Evolutionary conservation across 1,140 invertebrate species (phyloP).

Genomic region (Nephila pilipes): DNA sequence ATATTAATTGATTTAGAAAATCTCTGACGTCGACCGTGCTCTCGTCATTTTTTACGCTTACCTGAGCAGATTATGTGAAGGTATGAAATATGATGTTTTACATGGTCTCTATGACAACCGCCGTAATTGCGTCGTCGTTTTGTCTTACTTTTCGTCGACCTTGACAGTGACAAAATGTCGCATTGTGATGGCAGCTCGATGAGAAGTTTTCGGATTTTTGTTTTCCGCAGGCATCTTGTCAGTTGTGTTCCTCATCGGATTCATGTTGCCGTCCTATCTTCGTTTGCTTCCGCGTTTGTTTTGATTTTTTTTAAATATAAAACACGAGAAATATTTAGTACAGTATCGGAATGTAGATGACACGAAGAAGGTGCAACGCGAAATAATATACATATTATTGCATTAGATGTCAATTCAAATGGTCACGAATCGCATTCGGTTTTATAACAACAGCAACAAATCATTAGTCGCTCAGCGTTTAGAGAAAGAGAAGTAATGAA

Average conservation of each 20-base stretch:
- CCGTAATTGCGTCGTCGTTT: not conserved
- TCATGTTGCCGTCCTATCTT: not conserved
- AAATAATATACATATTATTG: no score
- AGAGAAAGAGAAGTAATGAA: no score
- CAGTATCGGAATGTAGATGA: no score
- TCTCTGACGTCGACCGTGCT: not conserved
- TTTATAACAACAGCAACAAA: no score
- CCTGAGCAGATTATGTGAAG: not conserved
- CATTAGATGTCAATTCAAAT: no score
- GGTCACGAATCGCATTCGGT: no score
- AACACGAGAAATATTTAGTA: no score
- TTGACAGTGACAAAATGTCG: not conserved
- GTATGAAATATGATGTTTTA: not conserved
- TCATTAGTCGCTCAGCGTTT: no score
- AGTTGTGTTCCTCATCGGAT: not conserved
- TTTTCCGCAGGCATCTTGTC: not conserved
- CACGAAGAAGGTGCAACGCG: no score
- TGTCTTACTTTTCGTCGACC: not conserved
- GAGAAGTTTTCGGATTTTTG: not conserved
- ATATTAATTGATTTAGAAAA: no score
- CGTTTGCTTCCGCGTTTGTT: not conserved
- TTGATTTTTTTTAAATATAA: not conserved
- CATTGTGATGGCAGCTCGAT: not conserved
- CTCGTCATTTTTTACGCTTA: not conserved
- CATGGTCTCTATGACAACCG: not conserved